Base-by-base conservation (phyloP, 2,797 vertebrate genomes). In the Lepilemur ruficaudatus region DNA sequence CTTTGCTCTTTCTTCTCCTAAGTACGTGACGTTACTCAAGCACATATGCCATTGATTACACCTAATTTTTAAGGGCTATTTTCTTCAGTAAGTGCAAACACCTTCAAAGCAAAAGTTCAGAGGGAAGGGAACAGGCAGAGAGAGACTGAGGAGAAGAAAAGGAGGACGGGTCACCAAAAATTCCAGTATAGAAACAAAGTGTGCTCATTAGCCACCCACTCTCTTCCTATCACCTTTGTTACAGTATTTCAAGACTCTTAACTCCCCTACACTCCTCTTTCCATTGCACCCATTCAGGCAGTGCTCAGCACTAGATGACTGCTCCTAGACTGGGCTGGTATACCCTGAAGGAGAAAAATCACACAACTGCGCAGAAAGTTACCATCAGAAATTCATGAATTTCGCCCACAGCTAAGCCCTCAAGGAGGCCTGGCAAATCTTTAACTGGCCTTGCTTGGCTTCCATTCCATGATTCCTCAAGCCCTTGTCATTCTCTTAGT, bases 51-150 rank as follows among this genome's bases (percentile, higher is more conserved):
- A 85, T 10, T 35, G 10, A 38, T 25, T 52, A 63, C 6, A 65
- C 28, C 72, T 75, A 20, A 67, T n/a, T 82, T 69, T 41, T 22
- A 78, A 93, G 59, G 13, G 52, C 15, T 23, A 41, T 93, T 95
- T 85, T 41, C 52, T 67, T 12, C 48, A 70, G 41, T 73, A 91
- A 88, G 65, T 67, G 10, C 55, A 84, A 93, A 52, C 30, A 79
- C 23, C 35, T 76, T n/a, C 48, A 83, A 15, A 30, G 30, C 38
- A 97, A 90, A 95, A 88, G n/a, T 90, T 69, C 73, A 85, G 61
- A 92, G 46, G 18, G 28, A 89, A 48, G 50, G 50, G 59, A 73
- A 32, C 20, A 85, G 52, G 46, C 57, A 81, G 30, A 67, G 46
- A 76, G 18, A 83, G 41, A 57, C 70, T 38, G 8, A 63, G 22